Evolutionary conservation across 2,888 invertebrate genomes (phyloP).

Genomic region (Cordilura impudica): DNA sequence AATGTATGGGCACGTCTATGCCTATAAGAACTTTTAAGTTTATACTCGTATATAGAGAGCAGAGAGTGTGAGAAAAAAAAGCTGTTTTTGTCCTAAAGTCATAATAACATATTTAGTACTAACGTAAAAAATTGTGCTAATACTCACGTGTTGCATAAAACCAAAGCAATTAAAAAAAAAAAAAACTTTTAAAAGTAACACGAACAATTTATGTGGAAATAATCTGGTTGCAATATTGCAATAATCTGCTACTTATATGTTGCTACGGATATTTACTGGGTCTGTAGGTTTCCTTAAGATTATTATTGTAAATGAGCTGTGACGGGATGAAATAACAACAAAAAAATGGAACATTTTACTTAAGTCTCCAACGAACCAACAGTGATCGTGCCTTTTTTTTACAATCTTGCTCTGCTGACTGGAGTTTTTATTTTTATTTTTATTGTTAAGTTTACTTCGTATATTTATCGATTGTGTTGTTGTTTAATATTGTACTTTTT

Average conservation of each 20-base stretch:
- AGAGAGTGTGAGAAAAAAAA: too few relatives aligned
- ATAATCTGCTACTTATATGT: not conserved
- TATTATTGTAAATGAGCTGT: slow-evolving; percentile 23
- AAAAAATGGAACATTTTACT: slow-evolving; percentile 14
- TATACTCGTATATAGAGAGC: too few relatives aligned
- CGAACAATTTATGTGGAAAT: not conserved
- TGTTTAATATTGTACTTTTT: slow-evolving; percentile 41
- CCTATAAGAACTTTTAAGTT: not conserved
- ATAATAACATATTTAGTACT: not conserved
- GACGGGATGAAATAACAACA: slow-evolving; percentile 9
- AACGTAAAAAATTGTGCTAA: not conserved
- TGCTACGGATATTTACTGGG: not conserved
- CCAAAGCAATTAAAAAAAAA: not conserved
- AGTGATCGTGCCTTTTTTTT: slow-evolving; percentile 58
- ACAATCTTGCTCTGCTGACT: slow-evolving; percentile 53
- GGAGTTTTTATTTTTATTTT: slow-evolving; percentile 36
- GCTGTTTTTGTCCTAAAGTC: not conserved
- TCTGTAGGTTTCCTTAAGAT: slow-evolving; percentile 31
- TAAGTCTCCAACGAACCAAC: not conserved
- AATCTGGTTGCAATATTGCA: not conserved
- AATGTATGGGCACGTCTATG: too few relatives aligned
- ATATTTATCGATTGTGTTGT: slow-evolving; percentile 54
- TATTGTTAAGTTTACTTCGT: slow-evolving; percentile 49
- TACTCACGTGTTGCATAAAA: slow-evolving; percentile 1
- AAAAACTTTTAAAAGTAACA: not conserved